phyloP scores from a whole-genome alignment of 2,113 vertebrate species.

The Hyperoodon ampullatus region DNA sequence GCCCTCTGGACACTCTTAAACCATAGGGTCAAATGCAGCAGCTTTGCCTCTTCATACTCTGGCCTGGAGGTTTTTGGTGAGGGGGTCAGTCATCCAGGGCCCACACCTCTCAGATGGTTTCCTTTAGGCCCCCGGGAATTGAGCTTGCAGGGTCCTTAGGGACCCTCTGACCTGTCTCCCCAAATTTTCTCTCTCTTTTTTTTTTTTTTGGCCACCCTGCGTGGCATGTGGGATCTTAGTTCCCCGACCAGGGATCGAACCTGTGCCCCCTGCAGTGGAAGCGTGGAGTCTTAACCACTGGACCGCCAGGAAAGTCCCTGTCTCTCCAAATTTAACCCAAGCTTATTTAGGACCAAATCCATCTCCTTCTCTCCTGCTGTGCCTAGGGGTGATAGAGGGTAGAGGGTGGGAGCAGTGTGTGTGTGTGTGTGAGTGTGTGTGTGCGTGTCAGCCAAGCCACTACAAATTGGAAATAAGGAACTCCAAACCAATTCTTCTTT shows the following conservation, averaged over 20 bases:
- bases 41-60: not conserved
- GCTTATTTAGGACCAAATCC: not conserved
- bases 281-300: no score
- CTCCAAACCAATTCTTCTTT: not conserved
- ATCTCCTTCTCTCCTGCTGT: not conserved
- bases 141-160: not conserved
- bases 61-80: not conserved
- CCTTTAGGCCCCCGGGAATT: not conserved
- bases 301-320: no score
- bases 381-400: not conserved
- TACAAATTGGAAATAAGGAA: not conserved
- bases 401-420: not conserved
- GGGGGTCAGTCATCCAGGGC: not conserved
- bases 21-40: not conserved
- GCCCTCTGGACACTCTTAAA: not conserved
- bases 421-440: no score
- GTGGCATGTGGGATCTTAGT: no score
- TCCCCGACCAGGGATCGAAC: no score
- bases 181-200: not conserved
- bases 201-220: no score
- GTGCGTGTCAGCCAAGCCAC: fast-evolving
- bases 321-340: not conserved
- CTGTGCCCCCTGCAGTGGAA: no score
- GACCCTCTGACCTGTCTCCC: not conserved
- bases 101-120: not conserved